Evolutionary conservation across 2,888 invertebrate genomes (phyloP).

Genomic region (Agapostemon virescens): DNA sequence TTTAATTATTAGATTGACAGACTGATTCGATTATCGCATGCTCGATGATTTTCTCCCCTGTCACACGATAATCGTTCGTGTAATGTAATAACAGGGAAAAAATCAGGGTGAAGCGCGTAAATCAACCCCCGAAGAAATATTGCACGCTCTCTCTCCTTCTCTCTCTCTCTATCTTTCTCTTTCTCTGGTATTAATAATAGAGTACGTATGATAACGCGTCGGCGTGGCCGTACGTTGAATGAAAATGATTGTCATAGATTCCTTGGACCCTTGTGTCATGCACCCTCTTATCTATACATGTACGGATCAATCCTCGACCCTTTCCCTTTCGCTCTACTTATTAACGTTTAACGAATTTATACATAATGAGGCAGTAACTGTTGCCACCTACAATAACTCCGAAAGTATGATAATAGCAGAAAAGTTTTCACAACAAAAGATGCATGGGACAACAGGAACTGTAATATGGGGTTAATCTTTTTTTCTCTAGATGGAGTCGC

Average conservation of each 20-base stretch:
- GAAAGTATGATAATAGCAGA: too few species aligned
- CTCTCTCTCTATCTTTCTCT: too few species aligned
- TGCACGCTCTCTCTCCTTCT: slow-evolving; percentile 33
- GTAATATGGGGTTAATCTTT: too few species aligned
- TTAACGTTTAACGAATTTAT: slow-evolving; percentile 28
- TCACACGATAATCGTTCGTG: slow-evolving; percentile 50
- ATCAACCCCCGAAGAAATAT: slow-evolving; percentile 50
- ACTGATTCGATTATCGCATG: slow-evolving; percentile 49
- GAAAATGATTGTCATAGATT: slow-evolving; percentile 54
- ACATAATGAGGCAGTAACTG: too few species aligned
- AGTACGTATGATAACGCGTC: slow-evolving; percentile 38
- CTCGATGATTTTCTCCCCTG: slow-evolving; percentile 55
- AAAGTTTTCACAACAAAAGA: too few species aligned
- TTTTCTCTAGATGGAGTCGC: too few species aligned
- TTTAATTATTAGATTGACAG: slow-evolving; percentile 54
- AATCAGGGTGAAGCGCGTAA: slow-evolving; percentile 52
- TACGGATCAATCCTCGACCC: slow-evolving; percentile 33
- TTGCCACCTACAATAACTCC: too few species aligned
- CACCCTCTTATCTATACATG: slow-evolving; percentile 22
- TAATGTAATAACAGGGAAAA: slow-evolving; percentile 54
- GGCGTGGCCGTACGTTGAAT: slow-evolving; percentile 42
- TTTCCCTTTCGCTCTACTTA: slow-evolving; percentile 41
- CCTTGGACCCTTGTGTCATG: slow-evolving; percentile 32
- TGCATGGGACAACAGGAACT: too few species aligned
- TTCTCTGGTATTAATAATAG: slow-evolving; percentile 53